Evolutionary conservation across 2,888 invertebrate species (phyloP), one percentile per base, ranked within the genome.

Genomic region (Stramonita haemastoma): DNA sequence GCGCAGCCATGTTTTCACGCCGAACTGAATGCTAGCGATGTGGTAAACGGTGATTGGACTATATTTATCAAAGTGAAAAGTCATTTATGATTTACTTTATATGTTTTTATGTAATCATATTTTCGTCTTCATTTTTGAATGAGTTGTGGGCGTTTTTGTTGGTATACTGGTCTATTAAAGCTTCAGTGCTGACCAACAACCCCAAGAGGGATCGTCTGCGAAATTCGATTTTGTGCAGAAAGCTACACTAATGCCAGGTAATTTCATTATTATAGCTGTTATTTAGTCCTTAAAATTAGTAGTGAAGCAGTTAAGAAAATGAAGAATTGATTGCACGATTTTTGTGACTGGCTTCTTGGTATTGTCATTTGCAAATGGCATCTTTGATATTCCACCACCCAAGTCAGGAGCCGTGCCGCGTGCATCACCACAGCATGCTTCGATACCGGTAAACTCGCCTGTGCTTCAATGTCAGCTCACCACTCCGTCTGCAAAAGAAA

Each of bases 1-100:
- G 92, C 89, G 93, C 93, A 87, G 93, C 94, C 94, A 94, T 94
- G 81, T 94, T 94, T 91, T 86, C 92, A 92, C 60, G 86, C 85
- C 92, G 94, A 83, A 77, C 81, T 66, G 56, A 89, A 79, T 60
- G 29, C 89, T 91, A 32, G 89, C 92, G 91, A 93, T 93, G 93
- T 94, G 94, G 93, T 91, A 81, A 17, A 34, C 56, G 88, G 56
- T 93, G 90, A 94, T 94, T 94, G 93, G 94, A 86, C 85, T 91
- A 93, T 91, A 92, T 84, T 88, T 85, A 85, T n/a, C 13, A 5
- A 13, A 26, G 70, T 34, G 8, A 83, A 22, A 83, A n/a, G n/a
- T 29, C 2, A n/a, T 26, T n/a, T 34, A 26, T 19, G 26, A 29
- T 70, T 36, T 70, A 85, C n/a, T 85, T 60, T 89, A 56, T 85